A percentile compares a stretch with the other conserved stretches of the same genome.
These are phyloP conservation scores for Electrona antarctica DNA, from an alignment of 2,113 vertebrate genomes.

Conservation along the genomic window DNA sequence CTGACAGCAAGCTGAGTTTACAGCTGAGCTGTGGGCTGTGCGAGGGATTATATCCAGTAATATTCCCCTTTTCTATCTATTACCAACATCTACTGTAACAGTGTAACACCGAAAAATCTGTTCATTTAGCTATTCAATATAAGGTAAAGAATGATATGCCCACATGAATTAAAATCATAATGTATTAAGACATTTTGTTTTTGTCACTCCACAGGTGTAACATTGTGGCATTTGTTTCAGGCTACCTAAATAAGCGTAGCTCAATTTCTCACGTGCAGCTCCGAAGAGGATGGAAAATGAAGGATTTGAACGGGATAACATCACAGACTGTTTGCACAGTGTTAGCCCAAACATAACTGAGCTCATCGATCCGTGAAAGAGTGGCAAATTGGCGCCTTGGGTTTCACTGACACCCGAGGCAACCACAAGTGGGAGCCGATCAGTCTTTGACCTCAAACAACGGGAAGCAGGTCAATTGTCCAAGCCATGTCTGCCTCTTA, in stretches of 20 bases:
- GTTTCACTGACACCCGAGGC: neutral
- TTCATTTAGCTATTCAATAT: constrained; percentile 15
- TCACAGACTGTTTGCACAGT: neutral
- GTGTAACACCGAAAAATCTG: constrained; percentile 54
- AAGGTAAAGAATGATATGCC: neutral
- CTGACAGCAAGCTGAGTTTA: constrained; percentile 61
- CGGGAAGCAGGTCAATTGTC: constrained; percentile 66
- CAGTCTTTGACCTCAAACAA: constrained; percentile 30
- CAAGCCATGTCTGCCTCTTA: constrained; percentile 26
- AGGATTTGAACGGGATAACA: neutral
- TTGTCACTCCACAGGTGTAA: constrained; percentile 15
- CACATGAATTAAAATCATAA: no score
- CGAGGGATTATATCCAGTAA: constrained; percentile 26
- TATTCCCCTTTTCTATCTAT: constrained; percentile 49
- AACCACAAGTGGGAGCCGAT: neutral
- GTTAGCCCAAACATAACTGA: neutral
- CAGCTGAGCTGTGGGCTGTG: constrained; percentile 75
- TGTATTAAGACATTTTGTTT: neutral
- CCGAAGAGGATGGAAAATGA: neutral
- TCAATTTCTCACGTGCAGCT: neutral
- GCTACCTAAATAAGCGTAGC: neutral
- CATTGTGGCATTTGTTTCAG: neutral
- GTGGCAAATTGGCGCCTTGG: neutral
- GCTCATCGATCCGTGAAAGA: constrained; percentile 5
- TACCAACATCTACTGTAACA: constrained; percentile 24